phyloP scores from a whole-genome alignment of 2,888 invertebrate genomes.

The Myopa tessellatipennis region DNA sequence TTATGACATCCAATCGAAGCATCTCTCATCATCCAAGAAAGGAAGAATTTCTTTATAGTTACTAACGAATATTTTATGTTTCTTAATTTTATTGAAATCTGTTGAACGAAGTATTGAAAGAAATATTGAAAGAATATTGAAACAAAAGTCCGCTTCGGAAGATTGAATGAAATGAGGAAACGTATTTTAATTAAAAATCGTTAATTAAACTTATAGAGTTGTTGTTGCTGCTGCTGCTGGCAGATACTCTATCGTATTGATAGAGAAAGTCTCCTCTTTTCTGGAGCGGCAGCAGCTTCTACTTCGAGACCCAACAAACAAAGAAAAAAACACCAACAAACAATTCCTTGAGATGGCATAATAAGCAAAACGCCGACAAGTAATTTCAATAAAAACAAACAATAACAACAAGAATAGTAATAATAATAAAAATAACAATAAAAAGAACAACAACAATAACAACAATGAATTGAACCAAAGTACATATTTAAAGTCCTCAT shows the following conservation, averaged over 20 bases:
- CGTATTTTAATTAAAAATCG: conserved; percentile 9
- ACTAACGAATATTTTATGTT: no score
- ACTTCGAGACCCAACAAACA: not conserved
- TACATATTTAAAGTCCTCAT: not conserved
- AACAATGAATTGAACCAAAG: not conserved
- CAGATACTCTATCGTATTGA: not conserved
- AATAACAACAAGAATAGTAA: not conserved
- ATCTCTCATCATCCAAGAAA: no score
- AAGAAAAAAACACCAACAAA: not conserved
- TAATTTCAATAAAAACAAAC: conserved; percentile 11
- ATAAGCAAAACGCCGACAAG: conserved; percentile 9
- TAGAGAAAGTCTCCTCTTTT: not conserved
- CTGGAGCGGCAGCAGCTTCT: no score
- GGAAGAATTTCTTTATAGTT: no score
- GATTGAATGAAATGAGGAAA: not conserved
- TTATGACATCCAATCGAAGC: no score
- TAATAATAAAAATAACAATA: not conserved
- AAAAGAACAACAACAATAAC: not conserved
- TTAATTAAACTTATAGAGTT: not conserved
- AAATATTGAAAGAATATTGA: no score
- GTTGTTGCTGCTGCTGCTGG: conserved; percentile 6
- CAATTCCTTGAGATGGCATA: not conserved
- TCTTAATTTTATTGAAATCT: no score
- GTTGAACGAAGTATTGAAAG: no score
- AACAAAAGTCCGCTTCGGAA: no score